Evolutionary conservation across 35 echinoderm and acorn worm species (phyloP).

Genomic region (Acanthaster planci): DNA sequence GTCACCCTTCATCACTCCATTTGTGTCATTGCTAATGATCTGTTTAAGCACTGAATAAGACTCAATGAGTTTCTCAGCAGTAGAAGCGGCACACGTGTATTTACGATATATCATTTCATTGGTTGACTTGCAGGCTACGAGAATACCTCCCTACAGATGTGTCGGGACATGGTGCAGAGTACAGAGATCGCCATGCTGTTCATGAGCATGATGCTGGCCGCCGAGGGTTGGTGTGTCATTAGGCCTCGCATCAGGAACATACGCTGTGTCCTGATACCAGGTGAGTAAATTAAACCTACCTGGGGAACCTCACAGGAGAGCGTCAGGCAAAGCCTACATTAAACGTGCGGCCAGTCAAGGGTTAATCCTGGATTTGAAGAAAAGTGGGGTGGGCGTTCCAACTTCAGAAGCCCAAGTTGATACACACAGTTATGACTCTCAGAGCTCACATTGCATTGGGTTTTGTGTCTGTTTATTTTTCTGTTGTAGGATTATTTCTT

Average conservation of each 20-base stretch:
- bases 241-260: constrained; percentile 83
- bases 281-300: constrained; percentile 43
- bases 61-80: too few species aligned
- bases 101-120: background rate
- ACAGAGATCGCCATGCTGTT: constrained; percentile 85
- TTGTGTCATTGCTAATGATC: too few species aligned
- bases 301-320: too few species aligned
- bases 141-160: constrained; percentile 30
- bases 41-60: too few species aligned
- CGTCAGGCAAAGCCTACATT: too few species aligned
- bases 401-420: too few species aligned
- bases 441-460: background rate
- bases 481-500: constrained; percentile 80
- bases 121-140: constrained; percentile 46
- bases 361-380: too few species aligned
- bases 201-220: constrained; percentile 95
- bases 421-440: too few species aligned
- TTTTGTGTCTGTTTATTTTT: constrained; percentile 19
- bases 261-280: constrained; percentile 74
- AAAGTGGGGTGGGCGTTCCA: too few species aligned
- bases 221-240: constrained; percentile 97
- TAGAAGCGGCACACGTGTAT: too few species aligned
- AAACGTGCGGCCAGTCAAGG: too few species aligned
- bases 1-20: too few species aligned
- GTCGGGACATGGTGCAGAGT: constrained; percentile 47